These are phyloP conservation scores for Pseudomyrmex flavicornis DNA, from an alignment of 1,140 invertebrate genomes.

Conservation along the genomic window DNA sequence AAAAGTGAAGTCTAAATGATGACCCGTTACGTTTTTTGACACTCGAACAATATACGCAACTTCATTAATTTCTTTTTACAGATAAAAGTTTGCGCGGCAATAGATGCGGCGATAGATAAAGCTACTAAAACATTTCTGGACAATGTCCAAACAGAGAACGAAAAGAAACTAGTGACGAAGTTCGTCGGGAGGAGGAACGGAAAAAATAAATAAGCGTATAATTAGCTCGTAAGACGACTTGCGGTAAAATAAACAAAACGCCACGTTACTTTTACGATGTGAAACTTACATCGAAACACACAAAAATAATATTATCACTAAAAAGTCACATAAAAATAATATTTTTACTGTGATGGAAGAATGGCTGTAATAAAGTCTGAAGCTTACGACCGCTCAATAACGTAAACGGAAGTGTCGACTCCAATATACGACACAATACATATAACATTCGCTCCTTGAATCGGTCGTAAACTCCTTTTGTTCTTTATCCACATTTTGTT, in stretches of 20 bases:
- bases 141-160: neutral
- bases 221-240: no score
- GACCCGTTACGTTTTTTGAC: neutral
- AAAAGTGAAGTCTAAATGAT: conserved; percentile 27
- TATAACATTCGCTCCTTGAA: neutral
- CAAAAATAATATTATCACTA: no score
- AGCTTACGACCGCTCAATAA: conserved; percentile 9
- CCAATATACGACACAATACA: neutral
- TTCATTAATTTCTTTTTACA: neutral
- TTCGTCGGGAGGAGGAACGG: neutral
- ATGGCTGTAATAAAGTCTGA: conserved; percentile 4
- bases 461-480: neutral
- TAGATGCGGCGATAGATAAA: conserved; percentile 12
- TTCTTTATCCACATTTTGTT: conserved; percentile 42
- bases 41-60: neutral
- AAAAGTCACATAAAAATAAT: no score
- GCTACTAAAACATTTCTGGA: neutral
- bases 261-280: no score
- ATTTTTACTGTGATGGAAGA: neutral
- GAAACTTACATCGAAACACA: no score
- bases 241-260: no score
- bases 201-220: neutral
- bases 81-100: neutral
- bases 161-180: neutral
- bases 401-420: neutral